These are phyloP conservation scores for Semaprochilodus insignis DNA, from an alignment of 2,797 vertebrate species.

Conservation along the genomic window DNA sequence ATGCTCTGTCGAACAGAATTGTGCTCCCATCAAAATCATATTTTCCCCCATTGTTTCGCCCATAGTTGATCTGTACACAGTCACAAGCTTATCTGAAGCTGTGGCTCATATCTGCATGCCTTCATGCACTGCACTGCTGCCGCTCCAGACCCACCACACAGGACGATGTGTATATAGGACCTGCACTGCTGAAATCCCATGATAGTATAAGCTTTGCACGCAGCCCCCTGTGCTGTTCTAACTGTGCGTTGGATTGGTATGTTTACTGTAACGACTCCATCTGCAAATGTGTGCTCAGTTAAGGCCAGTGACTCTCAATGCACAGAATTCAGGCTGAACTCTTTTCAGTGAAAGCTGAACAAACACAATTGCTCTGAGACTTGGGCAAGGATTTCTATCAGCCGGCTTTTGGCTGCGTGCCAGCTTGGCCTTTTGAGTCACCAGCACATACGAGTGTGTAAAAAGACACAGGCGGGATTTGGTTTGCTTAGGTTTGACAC, in stretches of 20 bases:
- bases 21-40: too few species aligned
- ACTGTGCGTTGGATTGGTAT: not conserved
- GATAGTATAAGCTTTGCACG: conserved; percentile 2
- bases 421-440: not conserved
- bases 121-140: too few species aligned
- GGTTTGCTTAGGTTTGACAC: too few species aligned
- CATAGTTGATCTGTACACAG: too few species aligned
- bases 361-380: not conserved
- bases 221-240: not conserved
- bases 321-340: not conserved
- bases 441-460: not conserved
- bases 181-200: conserved; percentile 11
- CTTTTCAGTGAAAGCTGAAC: not conserved
- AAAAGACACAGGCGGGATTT: too few species aligned
- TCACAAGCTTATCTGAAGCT: too few species aligned
- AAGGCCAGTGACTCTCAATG: not conserved
- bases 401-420: not conserved
- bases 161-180: conserved; percentile 35
- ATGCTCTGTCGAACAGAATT: too few species aligned
- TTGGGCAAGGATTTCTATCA: not conserved
- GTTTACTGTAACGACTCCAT: not conserved
- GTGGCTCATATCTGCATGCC: too few species aligned
- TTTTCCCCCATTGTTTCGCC: too few species aligned
- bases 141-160: not conserved
- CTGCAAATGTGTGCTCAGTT: not conserved